Percentiles rank a stretch among this genome's conserved stretches.
phyloP scores from a whole-genome alignment of 2,888 invertebrate genomes.

The Pharmacophagus antenor region DNA sequence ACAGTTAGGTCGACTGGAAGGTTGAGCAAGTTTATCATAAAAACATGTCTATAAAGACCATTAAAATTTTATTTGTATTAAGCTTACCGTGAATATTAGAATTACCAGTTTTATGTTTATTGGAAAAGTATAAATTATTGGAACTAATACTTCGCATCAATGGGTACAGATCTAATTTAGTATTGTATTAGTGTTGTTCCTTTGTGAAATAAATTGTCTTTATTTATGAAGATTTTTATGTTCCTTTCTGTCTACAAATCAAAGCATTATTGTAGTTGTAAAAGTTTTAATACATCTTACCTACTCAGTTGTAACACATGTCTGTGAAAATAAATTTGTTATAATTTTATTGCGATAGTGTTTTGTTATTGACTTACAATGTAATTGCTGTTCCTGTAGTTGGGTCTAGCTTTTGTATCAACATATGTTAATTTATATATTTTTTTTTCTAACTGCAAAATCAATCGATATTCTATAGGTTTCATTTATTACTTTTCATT shows the following conservation, averaged over 20 bases:
- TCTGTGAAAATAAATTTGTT: conserved; percentile 23
- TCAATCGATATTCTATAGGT: background rate
- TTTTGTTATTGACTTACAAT: conserved; percentile 24
- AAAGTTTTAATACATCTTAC: conserved; percentile 20
- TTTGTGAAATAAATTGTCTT: conserved; percentile 29
- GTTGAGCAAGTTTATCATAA: background rate
- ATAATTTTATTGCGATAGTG: conserved; percentile 21
- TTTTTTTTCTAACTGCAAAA: background rate
- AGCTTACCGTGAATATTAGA: conserved; percentile 14
- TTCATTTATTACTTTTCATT: background rate
- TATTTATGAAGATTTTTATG: conserved; percentile 29
- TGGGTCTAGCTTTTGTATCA: background rate
- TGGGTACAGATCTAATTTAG: conserved; percentile 21
- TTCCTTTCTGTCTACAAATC: conserved; percentile 27
- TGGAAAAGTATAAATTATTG: conserved; percentile 31
- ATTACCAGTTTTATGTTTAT: conserved; percentile 33
- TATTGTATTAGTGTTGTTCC: conserved; percentile 9
- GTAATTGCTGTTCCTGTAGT: conserved; percentile 21
- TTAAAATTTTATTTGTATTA: background rate
- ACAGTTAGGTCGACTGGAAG: no score
- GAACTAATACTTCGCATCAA: conserved; percentile 22
- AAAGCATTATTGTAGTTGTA: conserved; percentile 28
- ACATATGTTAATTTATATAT: background rate
- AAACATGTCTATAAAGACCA: background rate
- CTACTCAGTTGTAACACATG: conserved; percentile 25